Base-by-base conservation (phyloP, 2,888 invertebrate genomes). In the Entomobrya proxima region DNA sequence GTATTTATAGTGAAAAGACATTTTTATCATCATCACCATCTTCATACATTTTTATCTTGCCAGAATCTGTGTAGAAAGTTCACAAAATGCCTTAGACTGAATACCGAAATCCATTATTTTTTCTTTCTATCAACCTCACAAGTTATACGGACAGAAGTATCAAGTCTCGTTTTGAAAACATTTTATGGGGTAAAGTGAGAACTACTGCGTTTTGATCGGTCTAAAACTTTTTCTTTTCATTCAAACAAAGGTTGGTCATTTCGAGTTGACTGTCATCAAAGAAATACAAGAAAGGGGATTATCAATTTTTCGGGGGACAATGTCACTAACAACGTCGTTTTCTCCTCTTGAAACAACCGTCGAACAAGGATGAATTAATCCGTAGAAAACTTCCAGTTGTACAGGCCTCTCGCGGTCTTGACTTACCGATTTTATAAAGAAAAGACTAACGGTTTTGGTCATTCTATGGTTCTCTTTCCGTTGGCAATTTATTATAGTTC, bases 381-480 rank as follows among this genome's bases (percentile, higher is more conserved):
- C 24, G 55, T 75, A 75, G 52, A 75, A 67, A 79, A 67, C 50
- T 24, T 79, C 40, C 78, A 67, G 64, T 40, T 67, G 67, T 67
- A 72, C 82, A 75, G 82, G 75, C 75, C 50, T 82, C 82, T 82
- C 50, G 64, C 82, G 82, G 82, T 82, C 82, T 75, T 61, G 50
- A 24, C 37, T 44, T 64, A 82, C 75, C 27, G 40, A 44, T 32
- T 50, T 64, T 47, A 64, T 15, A 74, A 61, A 75, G 64, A 82
- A 75, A 74, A 37, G 32, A 37, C 32, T 81, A 47, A 72, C 40
- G 21, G 52, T 50, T 50, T 82, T 82, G 82, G 82, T 82, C 82
- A 75, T 82, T 75, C 82, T 75, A 82, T 64, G 24, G 55, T 61
- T 44, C 74, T 77, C 61, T 61, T 61, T 58, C 44, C 35, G 24